phyloP scores from a whole-genome alignment of 2,888 invertebrate genomes.

The Pomacea canaliculata region DNA sequence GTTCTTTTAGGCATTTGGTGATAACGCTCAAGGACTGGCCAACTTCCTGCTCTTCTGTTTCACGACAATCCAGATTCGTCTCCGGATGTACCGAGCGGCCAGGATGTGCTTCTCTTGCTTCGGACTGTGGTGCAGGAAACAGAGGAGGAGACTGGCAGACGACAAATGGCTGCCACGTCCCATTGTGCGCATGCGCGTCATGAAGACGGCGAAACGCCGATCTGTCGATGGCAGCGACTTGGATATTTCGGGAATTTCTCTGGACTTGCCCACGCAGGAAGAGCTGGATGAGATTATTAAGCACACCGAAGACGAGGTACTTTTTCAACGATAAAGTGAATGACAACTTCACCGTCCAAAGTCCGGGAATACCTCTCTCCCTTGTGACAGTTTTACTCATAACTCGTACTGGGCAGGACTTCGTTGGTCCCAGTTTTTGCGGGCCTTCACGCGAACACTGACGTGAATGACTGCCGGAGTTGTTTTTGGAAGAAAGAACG shows the following conservation, averaged over 20 bases:
- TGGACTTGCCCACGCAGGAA: conserved; percentile 27
- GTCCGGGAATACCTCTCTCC: too few species aligned
- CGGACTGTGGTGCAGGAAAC: conserved; percentile 23
- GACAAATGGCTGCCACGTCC: conserved; percentile 18
- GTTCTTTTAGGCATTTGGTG: conserved; percentile 41
- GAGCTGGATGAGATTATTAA: conserved; percentile 13
- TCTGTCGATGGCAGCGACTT: conserved; percentile 34
- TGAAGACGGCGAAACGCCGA: conserved; percentile 3
- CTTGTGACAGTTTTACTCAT: too few species aligned
- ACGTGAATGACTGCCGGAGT: too few species aligned
- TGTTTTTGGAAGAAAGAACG: too few species aligned
- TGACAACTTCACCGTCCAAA: too few species aligned
- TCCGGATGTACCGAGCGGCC: conserved; percentile 21
- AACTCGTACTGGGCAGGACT: too few species aligned
- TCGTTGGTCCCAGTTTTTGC: too few species aligned
- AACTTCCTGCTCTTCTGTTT: conserved; percentile 44
- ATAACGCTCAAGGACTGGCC: conserved; percentile 42
- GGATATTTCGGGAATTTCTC: conserved; percentile 35
- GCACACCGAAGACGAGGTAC: conserved; percentile 30
- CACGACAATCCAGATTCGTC: conserved; percentile 38
- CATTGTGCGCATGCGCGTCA: conserved; percentile 29
- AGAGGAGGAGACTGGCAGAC: conserved; percentile 13
- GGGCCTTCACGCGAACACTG: too few species aligned
- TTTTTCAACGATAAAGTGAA: conserved; percentile 21
- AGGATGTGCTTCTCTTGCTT: conserved; percentile 22